A percentile compares a stretch with the other conserved stretches of the same genome.
Evolutionary conservation across 2,113 vertebrate species (phyloP).

Genomic region (Podarcis raffonei): DNA sequence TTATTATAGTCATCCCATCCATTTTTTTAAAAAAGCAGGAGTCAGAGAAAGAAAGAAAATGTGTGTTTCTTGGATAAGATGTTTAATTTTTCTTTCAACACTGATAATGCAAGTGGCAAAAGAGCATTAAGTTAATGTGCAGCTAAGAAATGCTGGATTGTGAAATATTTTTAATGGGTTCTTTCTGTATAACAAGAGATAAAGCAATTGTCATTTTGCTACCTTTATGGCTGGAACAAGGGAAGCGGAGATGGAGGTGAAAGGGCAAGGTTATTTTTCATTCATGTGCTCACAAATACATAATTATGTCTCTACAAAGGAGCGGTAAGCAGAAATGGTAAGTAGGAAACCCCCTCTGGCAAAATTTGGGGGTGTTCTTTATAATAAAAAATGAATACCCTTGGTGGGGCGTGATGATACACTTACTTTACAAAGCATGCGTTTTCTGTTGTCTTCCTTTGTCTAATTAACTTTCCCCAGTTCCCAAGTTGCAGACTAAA

Average conservation of each 20-base stretch:
- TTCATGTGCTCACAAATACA: neutral
- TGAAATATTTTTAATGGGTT: neutral
- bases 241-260: neutral
- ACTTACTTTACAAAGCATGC: neutral
- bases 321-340: neutral
- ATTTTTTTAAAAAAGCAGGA: neutral
- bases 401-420: neutral
- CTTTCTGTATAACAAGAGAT: neutral
- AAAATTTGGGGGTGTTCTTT: neutral
- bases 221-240: neutral
- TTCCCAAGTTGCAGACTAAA: neutral
- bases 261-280: neutral
- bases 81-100: neutral
- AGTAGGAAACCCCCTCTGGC: constrained; percentile 6
- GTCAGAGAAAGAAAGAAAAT: neutral
- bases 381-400: neutral
- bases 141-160: constrained; percentile 9
- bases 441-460: neutral
- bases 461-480: neutral
- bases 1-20: neutral
- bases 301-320: constrained; percentile 10
- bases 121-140: neutral
- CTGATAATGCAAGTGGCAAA: neutral
- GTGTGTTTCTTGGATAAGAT: constrained; percentile 12
- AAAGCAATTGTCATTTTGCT: neutral